Percentiles rank a stretch among this genome's conserved stretches.
Conservation (phyloP, 2,113 vertebrate genomes). For the Seriola dumerili region DNA sequence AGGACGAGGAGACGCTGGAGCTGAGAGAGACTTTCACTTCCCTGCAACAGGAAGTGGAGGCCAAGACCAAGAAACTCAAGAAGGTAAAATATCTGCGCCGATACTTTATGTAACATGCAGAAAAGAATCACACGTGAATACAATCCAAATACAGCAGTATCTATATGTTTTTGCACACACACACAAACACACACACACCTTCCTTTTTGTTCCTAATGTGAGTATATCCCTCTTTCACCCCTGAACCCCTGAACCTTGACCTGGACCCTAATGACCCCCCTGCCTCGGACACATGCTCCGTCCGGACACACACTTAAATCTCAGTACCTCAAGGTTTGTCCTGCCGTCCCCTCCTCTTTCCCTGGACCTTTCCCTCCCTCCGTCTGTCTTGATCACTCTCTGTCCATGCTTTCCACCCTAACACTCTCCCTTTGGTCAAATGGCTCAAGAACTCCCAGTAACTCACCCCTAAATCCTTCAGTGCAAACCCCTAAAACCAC, state of each 20-base stretch:
- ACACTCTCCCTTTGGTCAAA: slow-evolving; percentile 22
- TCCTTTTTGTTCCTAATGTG: slow-evolving; percentile 56
- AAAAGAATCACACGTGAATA: background rate
- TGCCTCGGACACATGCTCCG: slow-evolving; percentile 57
- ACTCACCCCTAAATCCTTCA: slow-evolving; percentile 18
- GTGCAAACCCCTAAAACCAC: slow-evolving; percentile 7
- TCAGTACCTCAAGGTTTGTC: slow-evolving; percentile 70
- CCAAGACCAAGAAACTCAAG: slow-evolving; percentile 99
- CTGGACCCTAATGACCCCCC: slow-evolving; percentile 62
- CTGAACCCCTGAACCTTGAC: slow-evolving; percentile 60
- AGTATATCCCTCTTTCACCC: slow-evolving; percentile 62
- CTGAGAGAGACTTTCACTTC: slow-evolving; percentile 94
- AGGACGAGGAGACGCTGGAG: slow-evolving; percentile 96
- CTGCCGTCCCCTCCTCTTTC: slow-evolving; percentile 38
- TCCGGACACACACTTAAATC: slow-evolving; percentile 64
- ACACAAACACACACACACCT: background rate
- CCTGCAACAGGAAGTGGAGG: slow-evolving; percentile 97
- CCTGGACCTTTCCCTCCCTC: background rate
- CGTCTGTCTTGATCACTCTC: background rate
- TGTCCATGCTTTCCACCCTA: slow-evolving; percentile 27
- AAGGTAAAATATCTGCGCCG: slow-evolving; percentile 85
- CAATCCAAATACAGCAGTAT: background rate
- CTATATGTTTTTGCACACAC: background rate
- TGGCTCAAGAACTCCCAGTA: background rate
- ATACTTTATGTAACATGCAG: background rate